These are phyloP conservation scores for Propithecus deckenii DNA, from an alignment of 2,797 vertebrate species.

Conservation along the genomic window DNA sequence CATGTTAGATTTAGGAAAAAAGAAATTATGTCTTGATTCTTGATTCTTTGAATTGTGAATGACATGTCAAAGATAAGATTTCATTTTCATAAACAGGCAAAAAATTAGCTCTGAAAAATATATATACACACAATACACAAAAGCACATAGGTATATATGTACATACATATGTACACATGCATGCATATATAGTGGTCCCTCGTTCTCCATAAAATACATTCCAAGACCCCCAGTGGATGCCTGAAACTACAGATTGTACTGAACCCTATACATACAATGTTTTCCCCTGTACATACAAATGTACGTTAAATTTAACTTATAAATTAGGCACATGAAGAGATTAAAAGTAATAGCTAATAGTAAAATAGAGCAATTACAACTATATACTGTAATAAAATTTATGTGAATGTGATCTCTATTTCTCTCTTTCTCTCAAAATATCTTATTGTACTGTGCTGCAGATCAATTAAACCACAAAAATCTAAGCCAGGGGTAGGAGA, in stretches of 20 bases:
- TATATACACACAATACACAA: not conserved
- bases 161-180: not conserved
- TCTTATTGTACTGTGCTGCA: not conserved
- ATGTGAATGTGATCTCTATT: not conserved
- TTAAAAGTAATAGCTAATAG: not conserved
- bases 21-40: not conserved
- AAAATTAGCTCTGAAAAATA: not conserved
- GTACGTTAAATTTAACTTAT: not conserved
- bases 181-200: not conserved
- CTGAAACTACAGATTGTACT: not conserved
- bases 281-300: not conserved
- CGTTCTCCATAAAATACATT: not conserved
- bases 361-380: not conserved
- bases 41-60: not conserved
- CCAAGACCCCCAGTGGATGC: not conserved
- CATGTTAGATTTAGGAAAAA: not conserved
- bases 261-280: not conserved
- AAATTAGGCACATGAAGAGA: too few relatives aligned
- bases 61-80: not conserved
- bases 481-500: not conserved
- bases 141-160: not conserved
- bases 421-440: not conserved
- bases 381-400: not conserved
- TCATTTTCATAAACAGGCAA: not conserved
- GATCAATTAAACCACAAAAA: not conserved